Conservation (phyloP, 1,140 invertebrate species). For the Akabosia matsudoensis region DNA sequence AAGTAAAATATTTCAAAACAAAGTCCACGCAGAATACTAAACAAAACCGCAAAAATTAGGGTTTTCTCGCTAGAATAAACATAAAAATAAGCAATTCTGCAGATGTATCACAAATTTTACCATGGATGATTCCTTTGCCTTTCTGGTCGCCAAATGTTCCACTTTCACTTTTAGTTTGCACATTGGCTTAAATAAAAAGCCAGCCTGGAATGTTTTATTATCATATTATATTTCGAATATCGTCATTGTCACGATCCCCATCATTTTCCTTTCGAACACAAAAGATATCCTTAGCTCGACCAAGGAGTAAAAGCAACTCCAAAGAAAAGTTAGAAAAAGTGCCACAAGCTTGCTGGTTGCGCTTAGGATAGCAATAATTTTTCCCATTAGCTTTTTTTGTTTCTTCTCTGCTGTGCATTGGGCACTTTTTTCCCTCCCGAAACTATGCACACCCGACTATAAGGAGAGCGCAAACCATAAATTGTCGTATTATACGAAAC, state of each 20-base stretch:
- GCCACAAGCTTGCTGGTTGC: conserved; percentile 10
- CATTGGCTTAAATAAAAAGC: background rate
- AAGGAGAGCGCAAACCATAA: conserved; percentile 15
- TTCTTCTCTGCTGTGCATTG: too few relatives aligned
- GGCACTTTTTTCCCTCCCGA: background rate
- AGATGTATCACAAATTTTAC: background rate
- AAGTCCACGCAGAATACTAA: background rate
- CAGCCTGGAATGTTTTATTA: too few relatives aligned
- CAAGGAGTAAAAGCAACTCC: background rate
- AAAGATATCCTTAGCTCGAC: background rate
- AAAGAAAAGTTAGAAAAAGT: conserved; percentile 8
- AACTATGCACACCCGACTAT: background rate
- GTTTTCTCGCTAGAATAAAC: background rate
- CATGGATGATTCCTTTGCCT: background rate
- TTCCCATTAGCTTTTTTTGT: conserved; percentile 10
- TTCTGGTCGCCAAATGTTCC: background rate
- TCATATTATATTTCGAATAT: too few relatives aligned
- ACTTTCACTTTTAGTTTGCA: too few relatives aligned
- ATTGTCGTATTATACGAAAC: conserved; percentile 1
- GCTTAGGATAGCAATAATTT: conserved; percentile 17
- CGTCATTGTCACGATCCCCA: too few relatives aligned
- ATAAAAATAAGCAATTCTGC: too few relatives aligned
- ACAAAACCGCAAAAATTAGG: background rate
- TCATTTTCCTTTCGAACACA: background rate
- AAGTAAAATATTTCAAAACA: too few relatives aligned